These are phyloP conservation scores for Herpailurus yagouaroundi DNA, from an alignment of 2,113 vertebrate species.

Conservation along the genomic window DNA sequence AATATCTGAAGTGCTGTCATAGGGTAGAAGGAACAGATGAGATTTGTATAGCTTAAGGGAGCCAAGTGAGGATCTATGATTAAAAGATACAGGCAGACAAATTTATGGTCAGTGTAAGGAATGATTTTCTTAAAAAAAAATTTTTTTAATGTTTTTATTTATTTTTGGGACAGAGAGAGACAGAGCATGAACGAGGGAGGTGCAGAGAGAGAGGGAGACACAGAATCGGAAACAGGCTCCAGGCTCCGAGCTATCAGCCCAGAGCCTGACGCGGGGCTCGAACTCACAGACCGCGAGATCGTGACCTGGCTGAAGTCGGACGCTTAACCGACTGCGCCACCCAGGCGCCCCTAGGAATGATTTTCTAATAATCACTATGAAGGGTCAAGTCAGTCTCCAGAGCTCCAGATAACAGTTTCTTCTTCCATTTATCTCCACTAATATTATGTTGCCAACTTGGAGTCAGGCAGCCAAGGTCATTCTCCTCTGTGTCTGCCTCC, in stretches of 20 bases:
- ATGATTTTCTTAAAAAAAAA: background rate
- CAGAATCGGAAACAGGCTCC: too few species aligned
- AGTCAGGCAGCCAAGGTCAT: background rate
- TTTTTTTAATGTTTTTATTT: too few species aligned
- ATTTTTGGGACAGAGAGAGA: too few species aligned
- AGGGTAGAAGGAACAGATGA: background rate
- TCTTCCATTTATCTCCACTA: slow-evolving; percentile 3
- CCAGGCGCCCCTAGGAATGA: too few species aligned
- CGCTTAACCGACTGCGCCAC: too few species aligned
- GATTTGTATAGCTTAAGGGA: background rate
- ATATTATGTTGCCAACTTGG: background rate
- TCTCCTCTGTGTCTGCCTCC: background rate
- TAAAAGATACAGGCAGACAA: background rate
- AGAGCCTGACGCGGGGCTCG: too few species aligned
- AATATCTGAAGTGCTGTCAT: background rate
- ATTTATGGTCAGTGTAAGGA: background rate
- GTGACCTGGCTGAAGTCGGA: too few species aligned
- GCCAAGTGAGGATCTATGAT: background rate
- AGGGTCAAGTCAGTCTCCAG: background rate
- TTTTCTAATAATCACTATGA: slow-evolving; percentile 10
- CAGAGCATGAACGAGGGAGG: too few species aligned
- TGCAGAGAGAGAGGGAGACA: too few species aligned
- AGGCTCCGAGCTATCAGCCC: too few species aligned
- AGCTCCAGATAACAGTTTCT: background rate
- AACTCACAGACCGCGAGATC: too few species aligned